Evolutionary conservation across 1,140 invertebrate genomes (phyloP).

Genomic region (Aphidius ervi): DNA sequence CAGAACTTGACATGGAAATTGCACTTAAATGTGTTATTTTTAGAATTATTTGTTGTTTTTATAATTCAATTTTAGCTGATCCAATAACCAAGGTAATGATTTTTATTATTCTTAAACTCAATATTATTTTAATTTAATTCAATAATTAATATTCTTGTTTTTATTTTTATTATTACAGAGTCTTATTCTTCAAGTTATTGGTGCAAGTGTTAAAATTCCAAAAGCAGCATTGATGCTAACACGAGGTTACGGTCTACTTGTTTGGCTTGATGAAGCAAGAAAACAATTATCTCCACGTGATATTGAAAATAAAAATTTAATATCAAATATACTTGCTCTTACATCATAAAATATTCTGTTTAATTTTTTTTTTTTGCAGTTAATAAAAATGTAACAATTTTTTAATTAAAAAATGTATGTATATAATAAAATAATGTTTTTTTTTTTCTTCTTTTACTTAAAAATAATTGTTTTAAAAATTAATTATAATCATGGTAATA

Average conservation of each 20-base stretch:
- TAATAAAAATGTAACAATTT: background rate
- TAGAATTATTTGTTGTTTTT: slow-evolving; percentile 58
- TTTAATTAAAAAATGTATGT: too few species aligned
- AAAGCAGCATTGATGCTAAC: slow-evolving; percentile 59
- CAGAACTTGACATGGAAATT: slow-evolving; percentile 56
- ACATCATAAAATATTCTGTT: slow-evolving; percentile 23
- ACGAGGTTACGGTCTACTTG: slow-evolving; percentile 59
- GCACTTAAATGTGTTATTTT: slow-evolving; percentile 59
- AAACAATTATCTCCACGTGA: slow-evolving; percentile 23
- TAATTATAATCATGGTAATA: too few species aligned
- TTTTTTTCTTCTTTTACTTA: too few species aligned
- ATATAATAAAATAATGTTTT: too few species aligned
- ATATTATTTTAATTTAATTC: slow-evolving; percentile 5
- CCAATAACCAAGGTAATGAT: slow-evolving; percentile 52
- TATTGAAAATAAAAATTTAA: slow-evolving; percentile 19
- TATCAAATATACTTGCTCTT: slow-evolving; percentile 31
- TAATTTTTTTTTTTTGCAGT: background rate
- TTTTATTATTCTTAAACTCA: slow-evolving; percentile 9
- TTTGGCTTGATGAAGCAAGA: slow-evolving; percentile 53
- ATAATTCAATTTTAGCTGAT: slow-evolving; percentile 45
- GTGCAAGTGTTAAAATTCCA: slow-evolving; percentile 57
- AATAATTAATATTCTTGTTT: slow-evolving; percentile 11
- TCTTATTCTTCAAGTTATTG: slow-evolving; percentile 60
- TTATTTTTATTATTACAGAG: slow-evolving; percentile 37
- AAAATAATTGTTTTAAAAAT: too few species aligned